phyloP scores from a whole-genome alignment of 2,797 vertebrate genomes.

The Pseudomugil tenellus region DNA sequence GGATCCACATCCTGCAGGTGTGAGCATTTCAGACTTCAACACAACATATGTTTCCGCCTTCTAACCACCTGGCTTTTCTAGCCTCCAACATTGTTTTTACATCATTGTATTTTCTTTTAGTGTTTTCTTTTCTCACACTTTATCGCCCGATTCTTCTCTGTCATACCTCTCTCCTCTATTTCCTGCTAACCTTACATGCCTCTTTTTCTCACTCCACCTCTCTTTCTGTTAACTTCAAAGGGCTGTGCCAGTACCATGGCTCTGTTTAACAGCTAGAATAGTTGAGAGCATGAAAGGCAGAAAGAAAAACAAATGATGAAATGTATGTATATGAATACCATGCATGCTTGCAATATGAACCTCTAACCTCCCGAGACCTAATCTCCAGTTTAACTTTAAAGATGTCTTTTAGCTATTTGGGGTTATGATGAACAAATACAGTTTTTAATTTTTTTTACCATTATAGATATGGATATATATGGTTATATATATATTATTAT shows the following conservation, averaged over 20 bases:
- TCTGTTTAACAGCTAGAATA: conserved; percentile 58
- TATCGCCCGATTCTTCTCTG: neutral
- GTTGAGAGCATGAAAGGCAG: conserved; percentile 7
- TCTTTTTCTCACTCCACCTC: conserved; percentile 4
- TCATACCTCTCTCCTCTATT: conserved; percentile 27
- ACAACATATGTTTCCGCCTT: neutral
- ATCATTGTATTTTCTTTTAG: neutral
- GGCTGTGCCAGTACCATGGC: conserved; percentile 53
- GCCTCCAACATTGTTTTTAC: neutral
- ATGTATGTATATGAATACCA: conserved; percentile 40
- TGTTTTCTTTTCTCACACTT: neutral
- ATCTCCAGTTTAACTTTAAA: too few relatives aligned
- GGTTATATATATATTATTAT: too few relatives aligned
- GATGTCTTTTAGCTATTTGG: too few relatives aligned
- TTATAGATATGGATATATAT: too few relatives aligned
- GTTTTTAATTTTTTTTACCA: too few relatives aligned
- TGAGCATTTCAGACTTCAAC: conserved; percentile 9
- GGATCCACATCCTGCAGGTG: neutral
- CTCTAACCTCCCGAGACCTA: too few relatives aligned
- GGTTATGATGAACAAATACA: too few relatives aligned
- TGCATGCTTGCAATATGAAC: conserved; percentile 10
- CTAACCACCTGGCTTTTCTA: conserved; percentile 3
- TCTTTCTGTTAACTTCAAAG: conserved; percentile 65
- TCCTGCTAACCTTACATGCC: conserved; percentile 25
- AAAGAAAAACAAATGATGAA: conserved; percentile 2